A percentile compares a stretch with the other conserved stretches of the same genome.
Evolutionary conservation across 2,113 vertebrate genomes (phyloP).

Genomic region (Chionis minor): DNA sequence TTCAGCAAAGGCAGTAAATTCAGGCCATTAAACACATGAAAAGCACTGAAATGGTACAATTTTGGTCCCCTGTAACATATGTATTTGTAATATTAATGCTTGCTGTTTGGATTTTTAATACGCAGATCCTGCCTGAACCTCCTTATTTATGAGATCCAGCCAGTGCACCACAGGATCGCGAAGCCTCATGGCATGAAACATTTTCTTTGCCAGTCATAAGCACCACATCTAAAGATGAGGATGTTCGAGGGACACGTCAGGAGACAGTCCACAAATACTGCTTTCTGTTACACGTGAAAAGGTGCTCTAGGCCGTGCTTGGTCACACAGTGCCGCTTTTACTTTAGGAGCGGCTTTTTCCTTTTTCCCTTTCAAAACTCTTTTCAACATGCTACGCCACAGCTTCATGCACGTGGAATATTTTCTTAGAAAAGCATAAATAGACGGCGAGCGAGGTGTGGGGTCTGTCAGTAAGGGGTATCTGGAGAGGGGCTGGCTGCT

Average conservation of each 20-base stretch:
- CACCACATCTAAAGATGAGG: neutral
- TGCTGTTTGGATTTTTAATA: neutral
- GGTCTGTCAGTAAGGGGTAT: neutral
- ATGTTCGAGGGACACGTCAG: neutral
- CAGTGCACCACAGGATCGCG: neutral
- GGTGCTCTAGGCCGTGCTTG: fast-evolving
- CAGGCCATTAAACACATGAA: neutral
- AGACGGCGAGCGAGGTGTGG: fast-evolving
- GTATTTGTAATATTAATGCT: neutral
- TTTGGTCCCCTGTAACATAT: neutral
- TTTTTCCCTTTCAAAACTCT: neutral
- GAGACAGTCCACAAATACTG: neutral
- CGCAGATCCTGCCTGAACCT: neutral
- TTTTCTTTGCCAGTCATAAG: neutral
- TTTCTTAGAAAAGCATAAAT: neutral
- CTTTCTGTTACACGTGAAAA: neutral
- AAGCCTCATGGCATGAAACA: neutral
- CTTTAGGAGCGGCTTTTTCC: neutral
- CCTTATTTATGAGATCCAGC: neutral
- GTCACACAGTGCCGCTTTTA: neutral
- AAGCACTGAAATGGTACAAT: constrained; percentile 4
- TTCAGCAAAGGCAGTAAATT: neutral
- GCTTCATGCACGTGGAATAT: neutral
- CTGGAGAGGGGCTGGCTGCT: neutral
- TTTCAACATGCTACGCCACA: fast-evolving